Base-by-base conservation (phyloP, 2,113 vertebrate genomes). In the Crotalus tigris region DNA sequence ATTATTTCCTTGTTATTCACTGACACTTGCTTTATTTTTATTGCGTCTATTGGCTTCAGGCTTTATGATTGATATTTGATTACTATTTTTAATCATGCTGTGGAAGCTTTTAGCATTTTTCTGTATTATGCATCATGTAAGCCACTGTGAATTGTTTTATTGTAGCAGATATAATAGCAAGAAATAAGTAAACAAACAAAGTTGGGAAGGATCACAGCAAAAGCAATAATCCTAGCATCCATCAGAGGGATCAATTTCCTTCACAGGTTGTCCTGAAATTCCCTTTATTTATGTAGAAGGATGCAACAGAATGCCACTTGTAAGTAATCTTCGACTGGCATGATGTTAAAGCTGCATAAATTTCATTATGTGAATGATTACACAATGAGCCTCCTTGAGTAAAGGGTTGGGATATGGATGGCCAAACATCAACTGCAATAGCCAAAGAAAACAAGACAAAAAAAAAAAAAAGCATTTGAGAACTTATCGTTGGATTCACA, bases 401-500 rank as follows among this genome's bases (percentile, higher is more conserved):
- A 93, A 92, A 95, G 85, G 46, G 75, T 96, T 97, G 95, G 94
- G 94, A 93, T 97, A 95, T 97, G 94, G 94, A 93, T 93, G 96
- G 96, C 96, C 96, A 97, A 96, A 96, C 95, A 95, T 94, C 96
- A 96, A 96, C 94, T 95, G 96, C 92, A 97, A 95, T 95, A 96
- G 95, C 97, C 96, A 96, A 95, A 94, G 88, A 95, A 94, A 87
- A 87, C 90, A 85, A 69, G 7, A 21, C 95, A 96, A 97, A 96
- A 26, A 15, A 26, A 24, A 26, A 61, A 58, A 49, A 49, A 96
- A 96, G 94, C 93, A 95, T 97, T 95, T 97, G 81, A 97, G 93
- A 93, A 97, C 92, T 97, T 97, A 98, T 97, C 97, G 97, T 98
- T 98, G 97, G 94, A 96, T 97, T 97, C 97, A 97, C 95, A 97